Evolutionary conservation across 2,113 vertebrate genomes (phyloP).

Genomic region (Abramis brama): DNA sequence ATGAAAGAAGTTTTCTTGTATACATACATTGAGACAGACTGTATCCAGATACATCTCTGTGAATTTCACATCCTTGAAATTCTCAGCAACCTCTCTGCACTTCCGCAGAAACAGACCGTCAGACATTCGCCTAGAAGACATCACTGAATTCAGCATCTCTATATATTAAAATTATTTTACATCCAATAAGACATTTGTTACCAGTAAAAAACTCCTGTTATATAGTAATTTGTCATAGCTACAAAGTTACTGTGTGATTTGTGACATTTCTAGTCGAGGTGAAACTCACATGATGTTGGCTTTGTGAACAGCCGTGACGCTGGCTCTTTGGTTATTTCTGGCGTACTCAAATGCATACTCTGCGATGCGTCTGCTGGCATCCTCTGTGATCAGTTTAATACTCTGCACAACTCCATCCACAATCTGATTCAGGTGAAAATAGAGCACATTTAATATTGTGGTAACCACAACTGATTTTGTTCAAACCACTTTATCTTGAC

Average conservation of each 20-base stretch:
- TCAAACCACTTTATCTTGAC: neutral
- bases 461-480: neutral
- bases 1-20: neutral
- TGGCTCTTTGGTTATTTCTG: constrained; percentile 88
- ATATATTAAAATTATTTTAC: neutral
- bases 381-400: constrained; percentile 95
- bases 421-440: constrained; percentile 78
- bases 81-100: constrained; percentile 95
- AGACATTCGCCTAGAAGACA: constrained; percentile 89
- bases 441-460: neutral
- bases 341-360: constrained; percentile 96
- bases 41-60: constrained; percentile 98
- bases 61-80: constrained; percentile 94
- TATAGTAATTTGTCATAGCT: neutral
- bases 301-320: constrained; percentile 95
- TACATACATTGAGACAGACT: constrained; percentile 93
- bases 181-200: neutral
- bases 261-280: constrained; percentile 34
- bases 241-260: too few relatives aligned
- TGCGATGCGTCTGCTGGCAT: constrained; percentile 90
- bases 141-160: neutral
- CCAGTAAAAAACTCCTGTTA: neutral
- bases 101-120: constrained; percentile 94
- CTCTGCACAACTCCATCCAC: constrained; percentile 97
- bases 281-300: constrained; percentile 93